Evolutionary conservation across 2,888 invertebrate species (phyloP).

Genomic region (Polia nebulosa): DNA sequence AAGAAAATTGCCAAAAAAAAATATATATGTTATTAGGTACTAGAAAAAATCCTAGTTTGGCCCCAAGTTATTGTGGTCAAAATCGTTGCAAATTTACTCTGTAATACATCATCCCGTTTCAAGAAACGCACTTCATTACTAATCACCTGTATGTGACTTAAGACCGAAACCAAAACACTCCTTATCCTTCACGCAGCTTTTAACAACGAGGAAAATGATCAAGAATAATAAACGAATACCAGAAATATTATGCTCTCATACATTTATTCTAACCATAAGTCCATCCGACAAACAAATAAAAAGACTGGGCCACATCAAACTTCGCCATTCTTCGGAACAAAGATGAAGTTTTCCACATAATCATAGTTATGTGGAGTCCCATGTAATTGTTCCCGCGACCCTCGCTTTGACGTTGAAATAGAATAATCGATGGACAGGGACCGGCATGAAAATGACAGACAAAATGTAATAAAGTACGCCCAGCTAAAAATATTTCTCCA

Average conservation of each 20-base stretch:
- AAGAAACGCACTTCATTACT: too few relatives aligned
- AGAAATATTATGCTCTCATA: slow-evolving; percentile 42
- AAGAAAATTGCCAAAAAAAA: too few relatives aligned
- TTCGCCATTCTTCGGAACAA: slow-evolving; percentile 45
- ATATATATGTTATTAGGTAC: too few relatives aligned
- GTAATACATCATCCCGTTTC: too few relatives aligned
- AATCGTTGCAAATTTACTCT: too few relatives aligned
- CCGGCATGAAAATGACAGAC: slow-evolving; percentile 46
- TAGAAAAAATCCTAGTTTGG: too few relatives aligned
- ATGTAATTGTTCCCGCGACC: slow-evolving; percentile 61
- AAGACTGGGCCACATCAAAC: slow-evolving; percentile 55
- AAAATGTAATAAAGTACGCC: slow-evolving; percentile 40
- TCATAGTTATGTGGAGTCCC: slow-evolving; percentile 48
- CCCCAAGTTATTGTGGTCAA: too few relatives aligned
- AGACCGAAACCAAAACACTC: slow-evolving; percentile 20
- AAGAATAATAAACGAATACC: slow-evolving; percentile 51
- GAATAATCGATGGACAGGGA: slow-evolving; percentile 52
- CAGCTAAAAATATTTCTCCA: slow-evolving; percentile 43
- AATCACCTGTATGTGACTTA: too few relatives aligned
- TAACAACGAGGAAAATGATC: slow-evolving; percentile 50
- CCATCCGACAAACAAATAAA: slow-evolving; percentile 58
- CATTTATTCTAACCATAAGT: slow-evolving; percentile 57
- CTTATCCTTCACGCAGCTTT: slow-evolving; percentile 1
- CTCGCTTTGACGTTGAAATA: slow-evolving; percentile 56
- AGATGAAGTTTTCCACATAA: slow-evolving; percentile 61